Percentiles rank a stretch among this genome's conserved stretches.
Evolutionary conservation across 2,888 invertebrate genomes (phyloP).

Genomic region (Schizaphis graminum): DNA sequence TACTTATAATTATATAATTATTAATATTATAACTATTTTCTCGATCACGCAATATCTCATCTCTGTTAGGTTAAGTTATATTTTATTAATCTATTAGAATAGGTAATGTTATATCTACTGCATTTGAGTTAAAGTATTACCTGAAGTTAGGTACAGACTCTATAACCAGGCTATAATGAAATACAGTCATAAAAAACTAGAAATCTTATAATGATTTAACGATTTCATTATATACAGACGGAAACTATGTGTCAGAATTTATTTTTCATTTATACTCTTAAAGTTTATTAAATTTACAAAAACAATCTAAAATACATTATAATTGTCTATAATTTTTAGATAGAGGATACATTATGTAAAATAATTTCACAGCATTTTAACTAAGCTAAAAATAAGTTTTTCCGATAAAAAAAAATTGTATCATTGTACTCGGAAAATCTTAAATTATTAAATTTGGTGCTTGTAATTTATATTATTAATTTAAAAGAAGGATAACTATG

Average conservation of each 20-base stretch:
- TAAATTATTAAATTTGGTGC: neutral
- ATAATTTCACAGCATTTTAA: neutral
- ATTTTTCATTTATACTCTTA: neutral
- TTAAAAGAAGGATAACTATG: neutral
- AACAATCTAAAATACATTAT: neutral
- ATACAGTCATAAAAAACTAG: neutral
- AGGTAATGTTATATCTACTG: neutral
- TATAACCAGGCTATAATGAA: neutral
- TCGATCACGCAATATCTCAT: constrained; percentile 44
- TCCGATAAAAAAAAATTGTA: neutral
- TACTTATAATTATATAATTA: neutral
- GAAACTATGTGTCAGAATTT: neutral
- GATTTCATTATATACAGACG: neutral
- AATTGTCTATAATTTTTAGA: neutral
- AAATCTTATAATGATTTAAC: neutral
- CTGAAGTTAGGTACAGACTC: neutral
- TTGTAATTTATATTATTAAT: neutral
- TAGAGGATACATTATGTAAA: neutral
- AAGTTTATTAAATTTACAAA: neutral
- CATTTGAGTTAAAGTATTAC: neutral
- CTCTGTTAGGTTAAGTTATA: constrained; percentile 37
- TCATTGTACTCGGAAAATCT: neutral
- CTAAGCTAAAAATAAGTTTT: neutral
- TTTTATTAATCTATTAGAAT: neutral
- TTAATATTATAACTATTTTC: neutral